Percentiles rank a stretch among this genome's conserved stretches.
These are phyloP conservation scores for Oxystoma pomonae DNA, from an alignment of 2,888 invertebrate species.

Conservation along the genomic window DNA sequence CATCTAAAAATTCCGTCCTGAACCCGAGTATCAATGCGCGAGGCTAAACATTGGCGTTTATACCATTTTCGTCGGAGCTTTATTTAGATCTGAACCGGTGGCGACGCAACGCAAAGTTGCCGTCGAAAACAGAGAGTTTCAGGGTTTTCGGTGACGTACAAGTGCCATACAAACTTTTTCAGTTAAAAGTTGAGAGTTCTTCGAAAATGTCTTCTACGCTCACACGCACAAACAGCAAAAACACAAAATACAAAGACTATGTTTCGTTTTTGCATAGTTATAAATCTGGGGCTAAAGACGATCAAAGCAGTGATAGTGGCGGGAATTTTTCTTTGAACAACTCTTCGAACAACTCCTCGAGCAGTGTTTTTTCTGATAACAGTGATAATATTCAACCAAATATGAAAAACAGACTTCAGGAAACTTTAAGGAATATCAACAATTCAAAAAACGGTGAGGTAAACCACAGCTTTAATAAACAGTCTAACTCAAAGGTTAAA, in stretches of 20 bases:
- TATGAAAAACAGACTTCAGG: slow-evolving; percentile 27
- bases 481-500: slow-evolving; percentile 25
- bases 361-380: slow-evolving; percentile 30
- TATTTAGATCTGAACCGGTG: not conserved
- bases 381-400: slow-evolving; percentile 18
- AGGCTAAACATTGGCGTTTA: not conserved
- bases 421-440: slow-evolving; percentile 32
- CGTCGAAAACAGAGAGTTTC: not conserved
- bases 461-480: not conserved
- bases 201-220: slow-evolving; percentile 24
- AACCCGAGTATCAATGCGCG: not conserved
- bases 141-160: too few relatives aligned
- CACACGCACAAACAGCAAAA: slow-evolving; percentile 23
- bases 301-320: slow-evolving; percentile 33
- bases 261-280: slow-evolving; percentile 40
- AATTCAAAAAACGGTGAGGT: slow-evolving; percentile 29
- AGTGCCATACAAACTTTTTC: too few relatives aligned
- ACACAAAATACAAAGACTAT: slow-evolving; percentile 39
- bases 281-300: slow-evolving; percentile 33
- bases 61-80: not conserved
- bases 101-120: not conserved
- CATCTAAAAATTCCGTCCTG: not conserved
- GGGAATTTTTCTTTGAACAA: slow-evolving; percentile 28
- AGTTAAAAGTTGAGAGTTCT: too few relatives aligned
- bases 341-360: slow-evolving; percentile 29